Percentiles rank a stretch among this genome's conserved stretches.
phyloP scores from a whole-genome alignment of 2,113 vertebrate genomes.

The Zosterops japonicus region DNA sequence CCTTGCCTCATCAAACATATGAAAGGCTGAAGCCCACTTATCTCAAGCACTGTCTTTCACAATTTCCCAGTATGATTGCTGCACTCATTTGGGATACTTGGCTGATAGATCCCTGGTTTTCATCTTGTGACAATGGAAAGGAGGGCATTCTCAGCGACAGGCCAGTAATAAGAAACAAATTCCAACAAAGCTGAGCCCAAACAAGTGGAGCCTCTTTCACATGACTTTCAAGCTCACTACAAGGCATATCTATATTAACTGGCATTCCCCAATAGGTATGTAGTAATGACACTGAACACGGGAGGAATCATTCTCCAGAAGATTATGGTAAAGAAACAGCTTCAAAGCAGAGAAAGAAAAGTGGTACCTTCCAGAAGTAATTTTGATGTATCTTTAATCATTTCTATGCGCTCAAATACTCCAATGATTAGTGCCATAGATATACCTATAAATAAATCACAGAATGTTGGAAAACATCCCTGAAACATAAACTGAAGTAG shows the following conservation, averaged over 20 bases:
- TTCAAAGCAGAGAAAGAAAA: conserved; percentile 54
- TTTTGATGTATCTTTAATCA: conserved; percentile 69
- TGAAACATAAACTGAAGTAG: conserved; percentile 44
- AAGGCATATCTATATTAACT: not conserved
- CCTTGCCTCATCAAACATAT: not conserved
- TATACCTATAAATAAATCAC: conserved; percentile 61
- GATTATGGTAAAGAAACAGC: conserved; percentile 1
- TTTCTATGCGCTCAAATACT: conserved; percentile 43
- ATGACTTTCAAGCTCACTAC: conserved; percentile 31
- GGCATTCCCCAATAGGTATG: conserved; percentile 21
- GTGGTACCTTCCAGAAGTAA: conserved; percentile 39
- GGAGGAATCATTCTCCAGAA: conserved; percentile 38
- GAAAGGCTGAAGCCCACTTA: conserved; percentile 53
- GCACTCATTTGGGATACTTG: conserved; percentile 42
- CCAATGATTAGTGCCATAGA: conserved; percentile 35
- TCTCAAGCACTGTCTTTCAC: conserved; percentile 44
- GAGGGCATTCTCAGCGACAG: not conserved
- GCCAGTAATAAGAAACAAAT: conserved; percentile 39
- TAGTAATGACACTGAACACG: conserved; percentile 27
- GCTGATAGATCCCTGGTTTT: conserved; percentile 52
- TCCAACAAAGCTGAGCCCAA: conserved; percentile 23
- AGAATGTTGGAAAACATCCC: conserved; percentile 46
- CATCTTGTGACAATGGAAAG: conserved; percentile 47
- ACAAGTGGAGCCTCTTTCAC: not conserved
- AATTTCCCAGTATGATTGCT: conserved; percentile 43